A percentile compares a stretch with the other conserved stretches of the same genome.
These are phyloP conservation scores for Acromyrmex heyeri DNA, from an alignment of 1,140 invertebrate species.

Conservation along the genomic window DNA sequence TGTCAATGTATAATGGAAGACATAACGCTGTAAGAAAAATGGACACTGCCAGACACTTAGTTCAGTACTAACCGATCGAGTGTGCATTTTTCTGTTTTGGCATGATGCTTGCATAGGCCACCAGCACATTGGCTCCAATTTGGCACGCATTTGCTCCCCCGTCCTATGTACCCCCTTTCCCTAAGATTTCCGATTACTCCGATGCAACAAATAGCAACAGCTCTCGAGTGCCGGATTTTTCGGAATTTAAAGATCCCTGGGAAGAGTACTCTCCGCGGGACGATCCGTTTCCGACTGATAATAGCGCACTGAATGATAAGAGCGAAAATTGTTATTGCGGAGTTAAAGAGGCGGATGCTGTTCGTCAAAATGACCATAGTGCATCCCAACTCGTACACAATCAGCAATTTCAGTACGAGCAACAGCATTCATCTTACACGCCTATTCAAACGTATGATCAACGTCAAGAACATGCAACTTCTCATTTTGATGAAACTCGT, in stretches of 20 bases:
- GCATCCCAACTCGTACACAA: constrained; percentile 18
- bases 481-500: constrained; percentile 26
- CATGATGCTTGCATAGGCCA: constrained; percentile 85
- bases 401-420: constrained; percentile 18
- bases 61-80: constrained; percentile 82
- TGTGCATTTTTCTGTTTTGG: constrained; percentile 83
- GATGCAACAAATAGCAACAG: constrained; percentile 58
- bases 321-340: not conserved
- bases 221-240: constrained; percentile 77
- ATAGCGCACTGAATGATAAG: not conserved
- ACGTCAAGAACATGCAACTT: constrained; percentile 40
- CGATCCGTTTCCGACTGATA: constrained; percentile 52
- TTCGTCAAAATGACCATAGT: not conserved
- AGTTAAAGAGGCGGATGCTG: not conserved
- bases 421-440: constrained; percentile 30
- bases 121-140: constrained; percentile 84
- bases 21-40: constrained; percentile 69
- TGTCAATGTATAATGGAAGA: constrained; percentile 20
- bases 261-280: constrained; percentile 82
- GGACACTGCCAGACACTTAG: constrained; percentile 76
- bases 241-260: constrained; percentile 89
- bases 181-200: constrained; percentile 40
- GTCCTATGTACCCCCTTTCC: constrained; percentile 59
- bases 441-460: constrained; percentile 12
- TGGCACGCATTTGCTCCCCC: constrained; percentile 80